phyloP scores from a whole-genome alignment of 2,113 vertebrate genomes.

The Dissostichus mawsoni region DNA sequence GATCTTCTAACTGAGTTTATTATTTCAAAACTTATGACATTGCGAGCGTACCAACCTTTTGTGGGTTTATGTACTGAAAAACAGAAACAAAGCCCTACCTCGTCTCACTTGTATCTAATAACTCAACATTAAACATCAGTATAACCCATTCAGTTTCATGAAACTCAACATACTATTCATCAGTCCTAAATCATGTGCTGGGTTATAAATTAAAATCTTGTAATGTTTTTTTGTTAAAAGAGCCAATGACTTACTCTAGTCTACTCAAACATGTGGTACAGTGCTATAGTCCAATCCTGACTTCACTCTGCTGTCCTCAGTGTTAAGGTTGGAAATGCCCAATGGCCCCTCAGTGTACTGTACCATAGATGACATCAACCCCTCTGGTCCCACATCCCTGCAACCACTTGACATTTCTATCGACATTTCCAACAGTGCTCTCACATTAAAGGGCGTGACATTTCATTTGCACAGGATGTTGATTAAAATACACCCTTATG shows the following conservation, averaged over 20 bases:
- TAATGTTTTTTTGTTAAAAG: background rate
- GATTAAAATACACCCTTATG: constrained; percentile 87
- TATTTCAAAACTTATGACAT: background rate
- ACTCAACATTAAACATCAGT: background rate
- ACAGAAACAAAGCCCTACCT: background rate
- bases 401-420: constrained; percentile 89
- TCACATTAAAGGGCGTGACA: constrained; percentile 88
- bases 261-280: constrained; percentile 9
- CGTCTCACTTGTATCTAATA: background rate
- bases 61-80: constrained; percentile 10
- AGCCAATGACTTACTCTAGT: constrained; percentile 23
- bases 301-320: constrained; percentile 47
- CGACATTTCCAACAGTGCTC: constrained; percentile 87
- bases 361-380: constrained; percentile 82
- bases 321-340: constrained; percentile 81
- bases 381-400: constrained; percentile 81
- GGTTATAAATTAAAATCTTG: background rate
- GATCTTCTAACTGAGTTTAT: constrained; percentile 18
- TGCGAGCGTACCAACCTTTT: background rate
- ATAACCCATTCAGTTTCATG: background rate
- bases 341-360: constrained; percentile 76
- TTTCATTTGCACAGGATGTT: constrained; percentile 87
- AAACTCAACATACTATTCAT: background rate
- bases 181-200: background rate
- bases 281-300: constrained; percentile 33